Evolutionary conservation across 2,888 invertebrate species (phyloP).

Genomic region (Heliconius erato): DNA sequence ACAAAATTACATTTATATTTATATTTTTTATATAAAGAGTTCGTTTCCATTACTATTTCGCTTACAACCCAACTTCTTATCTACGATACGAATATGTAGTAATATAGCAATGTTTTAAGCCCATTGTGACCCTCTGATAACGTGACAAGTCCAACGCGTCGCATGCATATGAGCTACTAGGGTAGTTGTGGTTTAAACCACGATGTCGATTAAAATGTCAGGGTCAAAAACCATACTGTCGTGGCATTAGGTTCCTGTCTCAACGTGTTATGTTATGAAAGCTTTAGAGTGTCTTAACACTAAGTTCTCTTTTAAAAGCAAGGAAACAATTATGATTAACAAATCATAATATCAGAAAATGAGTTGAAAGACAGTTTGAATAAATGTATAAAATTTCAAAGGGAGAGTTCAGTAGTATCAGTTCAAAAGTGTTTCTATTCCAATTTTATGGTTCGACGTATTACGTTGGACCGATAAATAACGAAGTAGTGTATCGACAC

Average conservation of each 20-base stretch:
- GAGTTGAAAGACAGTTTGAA: neutral
- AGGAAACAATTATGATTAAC: too few relatives aligned
- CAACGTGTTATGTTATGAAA: too few relatives aligned
- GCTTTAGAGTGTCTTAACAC: too few relatives aligned
- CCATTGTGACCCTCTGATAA: neutral
- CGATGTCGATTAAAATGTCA: neutral
- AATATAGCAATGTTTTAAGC: neutral
- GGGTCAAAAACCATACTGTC: neutral
- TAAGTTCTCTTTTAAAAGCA: too few relatives aligned
- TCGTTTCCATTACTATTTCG: neutral
- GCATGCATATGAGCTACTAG: neutral
- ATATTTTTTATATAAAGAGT: neutral
- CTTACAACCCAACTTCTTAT: neutral
- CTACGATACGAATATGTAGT: neutral
- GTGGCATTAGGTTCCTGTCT: too few relatives aligned
- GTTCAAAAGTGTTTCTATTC: conserved; percentile 18
- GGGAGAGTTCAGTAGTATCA: neutral
- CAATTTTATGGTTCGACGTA: neutral
- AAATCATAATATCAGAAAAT: too few relatives aligned
- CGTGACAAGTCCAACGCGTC: conserved; percentile 3
- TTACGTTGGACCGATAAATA: neutral
- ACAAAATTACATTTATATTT: neutral
- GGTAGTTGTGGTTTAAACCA: neutral
- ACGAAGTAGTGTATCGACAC: conserved; percentile 5
- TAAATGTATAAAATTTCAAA: neutral